Conservation (phyloP, 2,797 vertebrate genomes). For the Diplodus sargus region DNA sequence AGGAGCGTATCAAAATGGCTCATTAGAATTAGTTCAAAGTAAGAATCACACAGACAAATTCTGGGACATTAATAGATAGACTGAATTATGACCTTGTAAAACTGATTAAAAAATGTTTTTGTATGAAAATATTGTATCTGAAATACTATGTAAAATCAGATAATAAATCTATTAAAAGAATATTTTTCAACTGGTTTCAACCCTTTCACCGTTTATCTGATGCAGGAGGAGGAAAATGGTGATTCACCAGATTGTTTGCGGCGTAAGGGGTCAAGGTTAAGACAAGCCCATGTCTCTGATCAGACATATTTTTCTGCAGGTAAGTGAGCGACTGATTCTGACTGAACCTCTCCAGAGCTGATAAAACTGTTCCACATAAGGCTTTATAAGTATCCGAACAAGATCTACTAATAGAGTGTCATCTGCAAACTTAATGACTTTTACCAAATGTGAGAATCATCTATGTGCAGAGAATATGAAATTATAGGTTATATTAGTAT, state of each 20-base stretch:
- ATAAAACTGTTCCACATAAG: background rate
- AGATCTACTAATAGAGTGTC: background rate
- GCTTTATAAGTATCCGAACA: background rate
- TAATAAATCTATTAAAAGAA: no score
- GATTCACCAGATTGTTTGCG: background rate
- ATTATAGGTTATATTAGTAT: background rate
- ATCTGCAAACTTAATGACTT: background rate
- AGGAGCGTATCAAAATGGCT: background rate
- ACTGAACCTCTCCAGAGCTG: background rate
- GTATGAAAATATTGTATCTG: no score
- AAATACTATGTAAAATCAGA: background rate
- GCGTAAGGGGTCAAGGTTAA: background rate
- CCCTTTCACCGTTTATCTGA: background rate
- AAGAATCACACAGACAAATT: no score
- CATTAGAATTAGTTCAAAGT: background rate
- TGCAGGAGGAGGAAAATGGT: background rate
- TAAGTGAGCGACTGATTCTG: background rate
- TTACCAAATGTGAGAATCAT: background rate
- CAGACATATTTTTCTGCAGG: background rate
- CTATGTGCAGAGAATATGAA: background rate
- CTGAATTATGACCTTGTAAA: no score
- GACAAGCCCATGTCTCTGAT: conserved; percentile 6
- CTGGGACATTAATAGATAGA: no score
- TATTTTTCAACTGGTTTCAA: background rate
- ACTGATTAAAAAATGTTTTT: no score